These are phyloP conservation scores for Pterocles burchelli DNA, from an alignment of 2,113 vertebrate species.

Conservation along the genomic window DNA sequence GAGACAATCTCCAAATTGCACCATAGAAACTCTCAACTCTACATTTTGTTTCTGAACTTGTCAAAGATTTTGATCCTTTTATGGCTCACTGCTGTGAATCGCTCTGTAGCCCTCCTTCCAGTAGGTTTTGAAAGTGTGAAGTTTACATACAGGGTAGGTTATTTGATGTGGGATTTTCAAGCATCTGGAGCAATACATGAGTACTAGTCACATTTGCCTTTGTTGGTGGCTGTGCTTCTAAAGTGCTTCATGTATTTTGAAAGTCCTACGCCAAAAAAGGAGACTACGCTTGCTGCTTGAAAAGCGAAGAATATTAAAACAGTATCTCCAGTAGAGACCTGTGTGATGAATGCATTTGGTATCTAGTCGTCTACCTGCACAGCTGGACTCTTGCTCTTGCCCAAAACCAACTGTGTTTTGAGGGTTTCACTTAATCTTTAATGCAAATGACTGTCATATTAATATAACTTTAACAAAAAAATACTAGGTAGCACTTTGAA, in stretches of 20 bases:
- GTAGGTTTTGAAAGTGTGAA: constrained; percentile 4
- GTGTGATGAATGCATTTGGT: constrained; percentile 1
- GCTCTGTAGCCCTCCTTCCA: background rate
- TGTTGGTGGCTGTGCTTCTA: background rate
- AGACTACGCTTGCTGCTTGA: background rate
- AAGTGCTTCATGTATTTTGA: background rate
- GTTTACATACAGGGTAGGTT: constrained; percentile 11
- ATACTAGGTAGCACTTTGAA: constrained; percentile 41
- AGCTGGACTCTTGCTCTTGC: constrained; percentile 26
- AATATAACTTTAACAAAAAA: constrained; percentile 47
- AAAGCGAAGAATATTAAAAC: background rate
- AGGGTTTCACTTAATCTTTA: constrained; percentile 49
- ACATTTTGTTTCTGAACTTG: constrained; percentile 58
- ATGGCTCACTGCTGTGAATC: background rate
- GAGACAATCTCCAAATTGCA: background rate
- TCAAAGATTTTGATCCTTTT: constrained; percentile 41
- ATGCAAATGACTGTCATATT: constrained; percentile 26
- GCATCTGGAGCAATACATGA: background rate
- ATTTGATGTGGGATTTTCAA: constrained; percentile 46
- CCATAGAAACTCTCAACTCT: background rate
- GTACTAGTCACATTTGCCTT: background rate
- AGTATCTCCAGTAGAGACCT: background rate
- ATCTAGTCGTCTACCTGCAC: constrained; percentile 19
- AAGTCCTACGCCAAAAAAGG: background rate
- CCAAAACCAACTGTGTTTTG: background rate